Evolutionary conservation across 2,888 invertebrate genomes (phyloP).

Genomic region (Hesperia comma): DNA sequence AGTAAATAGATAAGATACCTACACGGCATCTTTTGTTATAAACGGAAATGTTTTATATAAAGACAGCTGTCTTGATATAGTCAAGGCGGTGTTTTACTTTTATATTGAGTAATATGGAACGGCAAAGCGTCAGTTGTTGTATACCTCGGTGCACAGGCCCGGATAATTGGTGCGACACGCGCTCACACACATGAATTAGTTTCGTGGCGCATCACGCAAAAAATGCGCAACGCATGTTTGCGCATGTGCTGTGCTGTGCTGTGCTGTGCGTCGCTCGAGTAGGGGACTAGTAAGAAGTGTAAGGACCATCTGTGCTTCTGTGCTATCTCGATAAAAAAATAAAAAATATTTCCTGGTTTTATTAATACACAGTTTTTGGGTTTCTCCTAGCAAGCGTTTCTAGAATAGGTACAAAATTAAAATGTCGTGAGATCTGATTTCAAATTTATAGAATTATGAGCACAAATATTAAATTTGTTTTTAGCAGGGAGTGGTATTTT

Average conservation of each 20-base stretch:
- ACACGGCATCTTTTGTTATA: not conserved
- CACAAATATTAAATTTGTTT: no score
- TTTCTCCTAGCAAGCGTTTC: no score
- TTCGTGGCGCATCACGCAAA: not conserved
- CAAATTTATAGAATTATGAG: no score
- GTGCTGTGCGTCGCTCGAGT: no score
- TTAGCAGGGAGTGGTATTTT: no score
- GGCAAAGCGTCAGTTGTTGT: not conserved
- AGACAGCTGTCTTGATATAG: slow-evolving; percentile 4
- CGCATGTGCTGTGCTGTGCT: not conserved
- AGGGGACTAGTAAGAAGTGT: no score
- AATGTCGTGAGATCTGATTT: no score
- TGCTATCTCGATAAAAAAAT: no score
- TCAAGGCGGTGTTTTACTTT: not conserved
- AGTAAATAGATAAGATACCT: not conserved
- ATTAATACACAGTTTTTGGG: no score
- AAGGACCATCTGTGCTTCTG: no score
- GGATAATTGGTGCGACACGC: not conserved
- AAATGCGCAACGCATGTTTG: not conserved
- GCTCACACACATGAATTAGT: not conserved
- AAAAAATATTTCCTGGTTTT: no score
- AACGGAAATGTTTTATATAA: not conserved
- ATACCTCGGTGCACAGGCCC: not conserved
- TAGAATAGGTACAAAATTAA: no score
- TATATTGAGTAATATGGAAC: not conserved